These are phyloP conservation scores for Rhamnusium bicolor DNA, from an alignment of 2,888 invertebrate species.

Conservation along the genomic window DNA sequence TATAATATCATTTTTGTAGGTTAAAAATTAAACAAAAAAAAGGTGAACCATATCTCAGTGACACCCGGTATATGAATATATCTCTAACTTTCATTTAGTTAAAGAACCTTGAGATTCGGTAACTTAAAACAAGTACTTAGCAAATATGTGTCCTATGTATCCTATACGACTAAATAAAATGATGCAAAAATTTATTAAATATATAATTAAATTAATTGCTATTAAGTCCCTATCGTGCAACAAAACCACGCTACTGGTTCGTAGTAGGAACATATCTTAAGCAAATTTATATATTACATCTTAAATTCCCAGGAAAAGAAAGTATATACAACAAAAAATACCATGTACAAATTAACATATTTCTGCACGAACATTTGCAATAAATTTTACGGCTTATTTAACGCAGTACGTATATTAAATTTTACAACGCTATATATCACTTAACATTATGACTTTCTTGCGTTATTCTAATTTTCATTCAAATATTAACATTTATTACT, in stretches of 20 bases:
- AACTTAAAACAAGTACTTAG: no score
- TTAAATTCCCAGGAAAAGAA: background rate
- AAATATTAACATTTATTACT: background rate
- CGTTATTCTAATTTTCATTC: background rate
- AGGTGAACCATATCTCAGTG: no score
- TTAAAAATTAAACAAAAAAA: no score
- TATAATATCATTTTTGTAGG: no score
- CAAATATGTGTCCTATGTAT: no score
- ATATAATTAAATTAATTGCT: background rate
- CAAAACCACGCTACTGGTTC: no score
- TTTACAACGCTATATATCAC: background rate
- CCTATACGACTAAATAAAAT: no score
- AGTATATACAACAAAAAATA: background rate
- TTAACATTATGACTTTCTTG: background rate
- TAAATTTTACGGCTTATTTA: background rate
- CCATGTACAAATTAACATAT: background rate
- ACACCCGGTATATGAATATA: no score
- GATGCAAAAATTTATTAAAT: no score
- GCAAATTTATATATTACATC: background rate
- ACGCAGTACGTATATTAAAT: background rate
- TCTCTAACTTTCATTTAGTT: no score
- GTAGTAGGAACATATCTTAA: background rate
- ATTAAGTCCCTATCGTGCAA: background rate
- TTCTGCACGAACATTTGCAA: background rate
- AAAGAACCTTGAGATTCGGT: no score